Evolutionary conservation across 2,797 vertebrate species (phyloP), one percentile per base, ranked within the genome.

Genomic region (Percopsis omiscomaycus): DNA sequence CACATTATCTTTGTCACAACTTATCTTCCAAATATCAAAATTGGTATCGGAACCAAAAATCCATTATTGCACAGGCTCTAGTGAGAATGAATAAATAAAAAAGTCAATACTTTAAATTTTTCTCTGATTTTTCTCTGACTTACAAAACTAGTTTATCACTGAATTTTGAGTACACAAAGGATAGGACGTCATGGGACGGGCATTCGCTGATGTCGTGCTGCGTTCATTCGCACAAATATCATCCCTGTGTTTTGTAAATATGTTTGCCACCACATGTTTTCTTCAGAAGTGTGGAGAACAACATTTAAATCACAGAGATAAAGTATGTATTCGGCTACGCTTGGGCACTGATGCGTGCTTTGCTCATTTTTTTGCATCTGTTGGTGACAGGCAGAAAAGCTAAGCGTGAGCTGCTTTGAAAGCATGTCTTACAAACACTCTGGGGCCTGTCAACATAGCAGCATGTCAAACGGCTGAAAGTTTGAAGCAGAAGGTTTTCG

Each of bases 361-460:
- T 27, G 66, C 28, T 67, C 15, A 32, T 63, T 54, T 42, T 3
- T 45, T 12, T 53, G 3, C 22, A n/a, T 69, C 59, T 64, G 45
- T 55, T 46, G 64, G 58, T 69, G 71, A 80, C 69, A 59, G 62
- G 55, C 15, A 1, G 29, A 14, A 27, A 45, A 52, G 72, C 68
- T 58, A 68, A 66, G 71, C 49, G 29, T 53, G 48, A 62, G 59
- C 58, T 74, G 73, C 59, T 82, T 74, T 67, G 2, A 48, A 59
- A 59, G 69, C 15, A 22, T 28, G 59, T 54, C 67, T 68, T 16
- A n/a, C 55, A 42, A 5, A 37, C 4, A 44, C 9, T 4, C 44
- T 14, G 45, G 1, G 12, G 56, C 47, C 59, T 76, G 66, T 80
- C 74, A 74, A 30, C 53, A 70, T 42, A 15, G 49, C 57, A 58